A percentile compares a stretch with the other conserved stretches of the same genome.
These are phyloP conservation scores for Heteromormyrus szaboi DNA, from an alignment of 2,797 vertebrate genomes.

Conservation along the genomic window DNA sequence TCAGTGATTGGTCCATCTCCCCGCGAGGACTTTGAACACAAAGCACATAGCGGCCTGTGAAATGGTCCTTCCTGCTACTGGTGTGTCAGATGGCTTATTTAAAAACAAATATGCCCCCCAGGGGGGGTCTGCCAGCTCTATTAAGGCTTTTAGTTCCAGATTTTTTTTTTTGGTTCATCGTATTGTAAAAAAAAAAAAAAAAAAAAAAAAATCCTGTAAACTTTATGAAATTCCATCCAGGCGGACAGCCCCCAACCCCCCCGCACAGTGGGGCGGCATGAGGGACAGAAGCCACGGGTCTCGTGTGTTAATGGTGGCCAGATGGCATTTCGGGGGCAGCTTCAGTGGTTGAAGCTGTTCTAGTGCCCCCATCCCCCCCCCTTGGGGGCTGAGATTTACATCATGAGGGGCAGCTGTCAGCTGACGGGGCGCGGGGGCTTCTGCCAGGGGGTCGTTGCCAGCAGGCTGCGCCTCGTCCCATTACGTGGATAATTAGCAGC, in stretches of 20 bases:
- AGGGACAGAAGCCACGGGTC: not conserved
- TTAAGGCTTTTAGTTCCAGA: not conserved
- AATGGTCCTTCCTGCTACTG: not conserved
- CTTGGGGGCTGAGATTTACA: not conserved
- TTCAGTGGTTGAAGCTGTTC: not conserved
- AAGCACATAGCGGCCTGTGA: not conserved
- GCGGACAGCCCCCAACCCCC: not conserved
- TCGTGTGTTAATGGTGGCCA: not conserved
- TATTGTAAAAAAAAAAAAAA: not conserved
- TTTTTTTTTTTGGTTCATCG: not conserved
- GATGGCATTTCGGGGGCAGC: not conserved
- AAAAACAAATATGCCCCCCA: not conserved
- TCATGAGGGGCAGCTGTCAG: not conserved
- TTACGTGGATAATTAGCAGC: not conserved
- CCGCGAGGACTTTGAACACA: not conserved
- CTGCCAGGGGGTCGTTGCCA: not conserved
- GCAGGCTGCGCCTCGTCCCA: not conserved
- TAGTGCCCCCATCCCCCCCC: not conserved
- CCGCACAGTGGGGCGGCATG: not conserved
- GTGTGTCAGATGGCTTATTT: not conserved
- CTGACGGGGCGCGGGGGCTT: not conserved
- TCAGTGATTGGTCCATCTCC: not conserved
- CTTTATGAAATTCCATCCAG: not conserved
- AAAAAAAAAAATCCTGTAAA: not conserved
- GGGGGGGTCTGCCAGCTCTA: not conserved